Evolutionary conservation across 1,140 invertebrate species (phyloP), one percentile per base, ranked within the genome.

Genomic region (Thalassaphorura encarpata): DNA sequence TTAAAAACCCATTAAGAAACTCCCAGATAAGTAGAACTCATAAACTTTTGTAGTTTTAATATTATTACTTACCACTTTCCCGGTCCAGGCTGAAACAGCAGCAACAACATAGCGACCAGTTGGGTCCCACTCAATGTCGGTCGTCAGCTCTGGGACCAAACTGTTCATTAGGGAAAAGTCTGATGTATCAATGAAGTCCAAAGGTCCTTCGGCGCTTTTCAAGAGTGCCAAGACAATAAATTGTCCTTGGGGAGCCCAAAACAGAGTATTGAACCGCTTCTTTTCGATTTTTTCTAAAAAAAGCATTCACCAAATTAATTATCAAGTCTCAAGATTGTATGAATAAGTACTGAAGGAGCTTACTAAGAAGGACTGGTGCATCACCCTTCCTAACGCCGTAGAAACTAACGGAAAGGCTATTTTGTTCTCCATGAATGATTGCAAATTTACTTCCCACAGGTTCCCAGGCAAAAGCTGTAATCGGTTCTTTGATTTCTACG

Each of bases 101-200:
- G 93, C 96, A 16, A 92, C 85, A 16, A 99, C 91, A 72, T 97
- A 99, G 67, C 96, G 79, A 18, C 96, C 96, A 27, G 95, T 99
- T 5, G 96, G 95, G 75, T 99, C 97, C 97, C 97, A 99, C 72
- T 97, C 94, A 2, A 97, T 87, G 67, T 97, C 92, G 0, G 90
- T 94, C 64, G 86, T 85, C 78, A 89, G 77, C 72, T 91, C 97
- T 75, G 97, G 94, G 71, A 97, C 94, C 0, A 84, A 84, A 1
- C 83, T 81, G 64, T 89, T 86, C 87, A 95, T 97, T 3, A 94
- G 82, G 2, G 91, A 86, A 69, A 96, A 93, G 69, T 96, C 91
- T 62, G 85, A 83, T 0, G 93, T 95, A 68, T 97, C 94, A 21
- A 97, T 82, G 70, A 97, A 97, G 71, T 97, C 93, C 56, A 97